Evolutionary conservation across 1,140 invertebrate species (phyloP).

Genomic region (Caerostris darwini): DNA sequence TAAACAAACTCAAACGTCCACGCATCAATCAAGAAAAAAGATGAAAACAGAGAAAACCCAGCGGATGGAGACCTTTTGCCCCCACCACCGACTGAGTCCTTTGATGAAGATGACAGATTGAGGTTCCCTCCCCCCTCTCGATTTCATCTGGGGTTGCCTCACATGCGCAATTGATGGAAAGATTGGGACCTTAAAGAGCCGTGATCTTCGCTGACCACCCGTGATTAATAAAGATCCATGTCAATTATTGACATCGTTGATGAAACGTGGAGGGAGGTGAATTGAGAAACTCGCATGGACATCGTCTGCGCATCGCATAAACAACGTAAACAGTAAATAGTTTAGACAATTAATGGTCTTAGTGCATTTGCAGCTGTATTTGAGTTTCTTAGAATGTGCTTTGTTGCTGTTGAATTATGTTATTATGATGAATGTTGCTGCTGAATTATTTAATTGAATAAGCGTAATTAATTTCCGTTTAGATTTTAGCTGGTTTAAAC

Average conservation of each 20-base stretch:
- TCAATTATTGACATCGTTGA: background rate
- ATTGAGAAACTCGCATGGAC: background rate
- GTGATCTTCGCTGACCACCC: conserved; percentile 27
- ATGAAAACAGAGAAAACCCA: background rate
- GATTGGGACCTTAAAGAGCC: background rate
- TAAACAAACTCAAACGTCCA: background rate
- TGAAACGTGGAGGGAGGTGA: conserved; percentile 38
- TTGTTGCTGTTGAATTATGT: background rate
- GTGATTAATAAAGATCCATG: conserved; percentile 41
- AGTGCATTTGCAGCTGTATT: background rate
- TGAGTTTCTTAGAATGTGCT: background rate
- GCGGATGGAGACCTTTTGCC: conserved; percentile 50
- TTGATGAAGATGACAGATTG: conserved; percentile 72
- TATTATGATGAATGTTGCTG: too few relatives aligned
- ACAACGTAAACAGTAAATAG: background rate
- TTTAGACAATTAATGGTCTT: background rate
- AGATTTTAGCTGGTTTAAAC: too few relatives aligned
- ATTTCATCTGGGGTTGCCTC: conserved; percentile 8
- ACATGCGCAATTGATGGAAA: conserved; percentile 24
- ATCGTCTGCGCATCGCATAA: background rate
- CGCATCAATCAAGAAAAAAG: background rate
- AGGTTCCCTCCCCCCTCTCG: conserved; percentile 31
- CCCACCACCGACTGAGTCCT: conserved; percentile 6
- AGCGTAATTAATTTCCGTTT: too few relatives aligned
- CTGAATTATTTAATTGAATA: too few relatives aligned